Evolutionary conservation across 2,888 invertebrate genomes (phyloP).

Genomic region (Tridacna gigas): DNA sequence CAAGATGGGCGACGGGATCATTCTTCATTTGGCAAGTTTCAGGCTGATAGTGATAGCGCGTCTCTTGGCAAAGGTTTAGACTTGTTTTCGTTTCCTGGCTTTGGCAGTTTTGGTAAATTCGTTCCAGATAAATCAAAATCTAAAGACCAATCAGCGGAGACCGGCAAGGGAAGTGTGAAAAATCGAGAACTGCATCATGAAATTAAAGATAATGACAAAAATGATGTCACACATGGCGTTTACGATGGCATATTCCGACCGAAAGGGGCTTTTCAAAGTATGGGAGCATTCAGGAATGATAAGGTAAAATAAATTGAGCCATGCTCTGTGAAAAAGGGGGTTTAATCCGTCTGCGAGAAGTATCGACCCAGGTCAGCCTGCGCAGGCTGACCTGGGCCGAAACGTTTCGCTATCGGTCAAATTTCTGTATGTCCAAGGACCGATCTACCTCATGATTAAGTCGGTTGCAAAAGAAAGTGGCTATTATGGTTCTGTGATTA

Average conservation of each 20-base stretch:
- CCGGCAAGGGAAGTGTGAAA: background rate
- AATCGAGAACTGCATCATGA: background rate
- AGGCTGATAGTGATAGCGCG: background rate
- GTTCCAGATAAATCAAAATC: background rate
- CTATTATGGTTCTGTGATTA: too few relatives aligned
- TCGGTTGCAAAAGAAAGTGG: background rate
- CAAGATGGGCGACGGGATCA: background rate
- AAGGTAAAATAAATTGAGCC: background rate
- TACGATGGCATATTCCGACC: background rate
- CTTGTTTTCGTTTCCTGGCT: background rate
- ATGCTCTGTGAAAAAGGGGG: too few relatives aligned
- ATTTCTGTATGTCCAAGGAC: too few relatives aligned
- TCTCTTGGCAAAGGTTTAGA: background rate
- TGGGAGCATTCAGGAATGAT: constrained; percentile 1
- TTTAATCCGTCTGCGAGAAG: too few relatives aligned
- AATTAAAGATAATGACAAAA: background rate
- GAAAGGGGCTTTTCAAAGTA: background rate
- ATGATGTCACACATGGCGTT: too few relatives aligned
- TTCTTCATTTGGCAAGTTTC: background rate
- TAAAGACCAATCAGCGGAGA: background rate
- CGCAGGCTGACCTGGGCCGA: too few relatives aligned
- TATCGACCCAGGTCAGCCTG: too few relatives aligned
- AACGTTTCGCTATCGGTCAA: too few relatives aligned
- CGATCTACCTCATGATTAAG: too few relatives aligned
- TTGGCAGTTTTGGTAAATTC: constrained; percentile 9